Conservation (phyloP, 2,797 vertebrate species). For the Liasis olivaceus region DNA sequence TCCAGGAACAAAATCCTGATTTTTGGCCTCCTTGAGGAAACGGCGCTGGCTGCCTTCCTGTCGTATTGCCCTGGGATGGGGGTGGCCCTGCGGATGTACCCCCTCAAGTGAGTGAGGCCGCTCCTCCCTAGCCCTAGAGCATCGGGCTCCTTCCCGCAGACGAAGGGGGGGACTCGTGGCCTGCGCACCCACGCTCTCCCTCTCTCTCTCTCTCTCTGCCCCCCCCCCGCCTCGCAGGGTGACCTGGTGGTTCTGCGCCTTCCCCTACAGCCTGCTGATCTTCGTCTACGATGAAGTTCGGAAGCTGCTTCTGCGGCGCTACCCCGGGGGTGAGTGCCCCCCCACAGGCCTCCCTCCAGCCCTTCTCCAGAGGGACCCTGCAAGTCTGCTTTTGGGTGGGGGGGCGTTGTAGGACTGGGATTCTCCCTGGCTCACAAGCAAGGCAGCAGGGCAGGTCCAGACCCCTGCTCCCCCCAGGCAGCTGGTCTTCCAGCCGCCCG, state of each 20-base stretch:
- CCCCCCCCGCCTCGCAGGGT: constrained; percentile 55
- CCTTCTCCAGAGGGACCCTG: neutral
- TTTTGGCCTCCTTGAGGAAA: constrained; percentile 87
- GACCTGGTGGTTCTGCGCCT: constrained; percentile 79
- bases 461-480: neutral
- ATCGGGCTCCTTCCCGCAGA: neutral
- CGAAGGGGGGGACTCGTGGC: too few species aligned
- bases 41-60: constrained; percentile 74
- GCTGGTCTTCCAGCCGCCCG: neutral
- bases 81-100: constrained; percentile 79
- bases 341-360: too few species aligned
- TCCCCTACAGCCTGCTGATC: constrained; percentile 78
- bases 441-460: neutral
- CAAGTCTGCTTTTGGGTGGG: too few species aligned
- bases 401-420: neutral
- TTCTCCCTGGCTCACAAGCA: neutral
- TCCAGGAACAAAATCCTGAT: constrained; percentile 79
- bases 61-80: constrained; percentile 89
- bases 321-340: constrained; percentile 72
- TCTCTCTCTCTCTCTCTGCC: neutral
- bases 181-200: neutral
- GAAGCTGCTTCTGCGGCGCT: constrained; percentile 73
- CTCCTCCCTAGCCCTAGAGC: neutral
- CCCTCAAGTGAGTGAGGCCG: constrained; percentile 71
- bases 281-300: constrained; percentile 77